Evolutionary conservation across 2,888 invertebrate species (phyloP), one percentile per base, ranked within the genome.

Genomic region (Oscheius sp.): DNA sequence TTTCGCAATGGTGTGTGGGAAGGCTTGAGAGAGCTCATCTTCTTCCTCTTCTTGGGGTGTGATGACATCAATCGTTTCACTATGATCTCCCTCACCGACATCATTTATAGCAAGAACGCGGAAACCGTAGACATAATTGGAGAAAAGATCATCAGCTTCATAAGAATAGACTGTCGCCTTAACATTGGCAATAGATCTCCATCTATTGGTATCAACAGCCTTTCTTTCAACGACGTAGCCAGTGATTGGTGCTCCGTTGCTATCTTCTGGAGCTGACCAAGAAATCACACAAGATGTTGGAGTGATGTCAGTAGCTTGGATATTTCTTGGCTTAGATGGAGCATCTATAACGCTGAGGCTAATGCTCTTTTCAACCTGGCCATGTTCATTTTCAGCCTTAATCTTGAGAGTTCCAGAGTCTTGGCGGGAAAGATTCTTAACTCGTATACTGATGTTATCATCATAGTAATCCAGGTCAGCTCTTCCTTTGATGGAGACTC

Each of bases 361-460:
- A 29, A 76, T 71, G 53, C 72, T 69, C 55, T 73, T 71, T 34
- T 71, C 39, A 48, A 73, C 65, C 33, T 70, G 68, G 12, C 76
- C 76, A 33, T 72, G 55, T 23, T 65, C 48, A 45, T 72, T 76
- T 39, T 74, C 74, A 37, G 74, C 76, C 82, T 90, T 91, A 31
- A 93, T 87, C 20, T 90, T 92, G 81, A 93, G 92, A 0, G 86
- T 89, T 42, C 94, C 94, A 67, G 91, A 90, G 84, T 94, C 93
- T 15, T 74, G 70, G 31, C 78, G 79, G 20, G 75, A 79, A n/a
- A 82, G 37, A 42, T 91, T 92, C 85, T 93, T 92, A 73, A 94
- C 92, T 73, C 78, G 52, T 10, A 84, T 76, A 37, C 75, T 73
- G 1, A 79, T 69, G 45, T 64, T 67, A 45, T 80, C 81, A 31